Conservation (phyloP, 2,113 vertebrate genomes). For the Oncorhynchus clarkii region DNA sequence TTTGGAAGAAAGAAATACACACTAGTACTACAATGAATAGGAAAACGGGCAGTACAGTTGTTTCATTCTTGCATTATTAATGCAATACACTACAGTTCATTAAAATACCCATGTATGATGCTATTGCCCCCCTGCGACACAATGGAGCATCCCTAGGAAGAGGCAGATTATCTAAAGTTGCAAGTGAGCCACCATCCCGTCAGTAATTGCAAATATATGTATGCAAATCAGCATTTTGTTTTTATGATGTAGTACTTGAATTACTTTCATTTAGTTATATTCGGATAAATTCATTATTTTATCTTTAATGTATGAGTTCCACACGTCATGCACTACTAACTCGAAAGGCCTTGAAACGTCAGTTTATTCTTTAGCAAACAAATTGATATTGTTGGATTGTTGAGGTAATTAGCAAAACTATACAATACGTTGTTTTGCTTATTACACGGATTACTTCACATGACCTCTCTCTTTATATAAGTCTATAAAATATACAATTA, state of each 20-base stretch:
- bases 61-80: too few relatives aligned
- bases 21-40: background rate
- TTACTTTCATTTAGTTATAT: background rate
- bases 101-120: too few relatives aligned
- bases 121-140: background rate
- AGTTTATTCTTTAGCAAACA: background rate
- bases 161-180: background rate
- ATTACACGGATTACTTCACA: background rate
- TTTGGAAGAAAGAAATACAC: background rate
- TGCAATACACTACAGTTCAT: too few relatives aligned
- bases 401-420: background rate
- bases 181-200: background rate
- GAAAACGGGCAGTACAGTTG: background rate
- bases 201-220: too few relatives aligned
- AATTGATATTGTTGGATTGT: background rate
- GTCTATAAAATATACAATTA: too few relatives aligned
- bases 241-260: background rate
- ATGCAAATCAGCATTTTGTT: too few relatives aligned
- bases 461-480: background rate
- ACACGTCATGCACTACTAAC: background rate
- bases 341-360: background rate
- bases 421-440: background rate
- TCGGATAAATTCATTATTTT: background rate
- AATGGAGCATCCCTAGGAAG: background rate
- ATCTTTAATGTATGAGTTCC: background rate